Evolutionary conservation across 2,113 vertebrate genomes (phyloP).

Genomic region (Anoplopoma fimbria): DNA sequence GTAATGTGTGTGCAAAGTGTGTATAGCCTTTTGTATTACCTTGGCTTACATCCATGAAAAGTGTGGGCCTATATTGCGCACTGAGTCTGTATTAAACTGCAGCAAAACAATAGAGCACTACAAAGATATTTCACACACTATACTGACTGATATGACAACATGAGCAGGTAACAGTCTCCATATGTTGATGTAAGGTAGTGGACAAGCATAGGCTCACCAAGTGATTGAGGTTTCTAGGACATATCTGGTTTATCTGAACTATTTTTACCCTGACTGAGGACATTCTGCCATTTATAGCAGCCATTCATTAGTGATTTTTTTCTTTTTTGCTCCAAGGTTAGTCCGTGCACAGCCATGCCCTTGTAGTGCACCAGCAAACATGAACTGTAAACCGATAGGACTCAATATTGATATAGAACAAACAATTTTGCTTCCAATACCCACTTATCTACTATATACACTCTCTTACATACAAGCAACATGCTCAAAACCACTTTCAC

Average conservation of each 20-base stretch:
- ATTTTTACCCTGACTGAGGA: conserved; percentile 71
- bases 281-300: conserved; percentile 68
- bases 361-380: conserved; percentile 51
- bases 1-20: no score
- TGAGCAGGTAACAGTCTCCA: conserved; percentile 13
- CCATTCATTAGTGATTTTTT: conserved; percentile 62
- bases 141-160: conserved; percentile 31
- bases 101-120: no score
- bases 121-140: neutral
- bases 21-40: no score
- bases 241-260: conserved; percentile 71
- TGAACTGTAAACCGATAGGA: conserved; percentile 17
- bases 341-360: conserved; percentile 37
- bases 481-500: neutral
- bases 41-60: no score
- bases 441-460: neutral
- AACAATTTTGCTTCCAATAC: neutral
- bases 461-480: neutral
- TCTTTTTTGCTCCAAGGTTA: conserved; percentile 60
- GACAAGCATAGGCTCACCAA: conserved; percentile 54
- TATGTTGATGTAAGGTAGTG: conserved; percentile 56
- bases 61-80: no score
- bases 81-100: no score
- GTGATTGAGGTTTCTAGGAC: conserved; percentile 80
- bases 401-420: conserved; percentile 18